These are phyloP conservation scores for Hirtodrosophila alboralis DNA, from an alignment of 2,888 invertebrate genomes.

Conservation along the genomic window DNA sequence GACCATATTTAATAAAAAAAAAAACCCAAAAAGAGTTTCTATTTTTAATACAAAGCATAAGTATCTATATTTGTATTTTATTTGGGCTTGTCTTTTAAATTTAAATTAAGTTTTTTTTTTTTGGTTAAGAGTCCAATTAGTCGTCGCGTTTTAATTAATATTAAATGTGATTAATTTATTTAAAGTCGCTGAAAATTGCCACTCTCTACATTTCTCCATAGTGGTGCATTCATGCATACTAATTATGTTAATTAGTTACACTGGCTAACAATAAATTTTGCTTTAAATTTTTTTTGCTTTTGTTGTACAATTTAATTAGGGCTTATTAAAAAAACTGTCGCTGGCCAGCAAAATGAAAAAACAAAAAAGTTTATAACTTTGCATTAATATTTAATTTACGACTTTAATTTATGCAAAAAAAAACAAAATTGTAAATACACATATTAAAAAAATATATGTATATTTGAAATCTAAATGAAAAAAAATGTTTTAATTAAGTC, in stretches of 20 bases:
- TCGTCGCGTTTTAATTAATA: constrained; percentile 63
- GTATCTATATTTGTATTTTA: constrained; percentile 14
- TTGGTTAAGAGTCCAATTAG: constrained; percentile 56
- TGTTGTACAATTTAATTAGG: constrained; percentile 62
- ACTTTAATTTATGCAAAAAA: constrained; percentile 31
- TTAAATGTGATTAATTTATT: constrained; percentile 59
- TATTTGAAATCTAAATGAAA: constrained; percentile 29
- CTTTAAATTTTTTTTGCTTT: constrained; percentile 15
- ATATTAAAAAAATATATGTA: constrained; percentile 15
- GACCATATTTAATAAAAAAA: constrained; percentile 17
- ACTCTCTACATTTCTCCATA: constrained; percentile 25
- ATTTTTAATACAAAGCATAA: constrained; percentile 28
- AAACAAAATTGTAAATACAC: constrained; percentile 7
- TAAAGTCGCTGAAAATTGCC: constrained; percentile 54
- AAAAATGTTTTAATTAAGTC: constrained; percentile 72
- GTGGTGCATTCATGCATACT: constrained; percentile 61
- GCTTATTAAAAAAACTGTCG: constrained; percentile 67
- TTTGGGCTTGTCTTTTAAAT: neutral
- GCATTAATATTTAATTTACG: constrained; percentile 62
- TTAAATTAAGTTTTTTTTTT: constrained; percentile 15
- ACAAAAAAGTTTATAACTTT: constrained; percentile 22
- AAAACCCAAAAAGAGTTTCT: constrained; percentile 52
- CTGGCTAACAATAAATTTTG: constrained; percentile 32
- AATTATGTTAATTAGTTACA: constrained; percentile 74
- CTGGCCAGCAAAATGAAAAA: constrained; percentile 17